Percentiles rank a stretch among this genome's conserved stretches.
Conservation (phyloP, 2,797 vertebrate species). For the Netta rufina region DNA sequence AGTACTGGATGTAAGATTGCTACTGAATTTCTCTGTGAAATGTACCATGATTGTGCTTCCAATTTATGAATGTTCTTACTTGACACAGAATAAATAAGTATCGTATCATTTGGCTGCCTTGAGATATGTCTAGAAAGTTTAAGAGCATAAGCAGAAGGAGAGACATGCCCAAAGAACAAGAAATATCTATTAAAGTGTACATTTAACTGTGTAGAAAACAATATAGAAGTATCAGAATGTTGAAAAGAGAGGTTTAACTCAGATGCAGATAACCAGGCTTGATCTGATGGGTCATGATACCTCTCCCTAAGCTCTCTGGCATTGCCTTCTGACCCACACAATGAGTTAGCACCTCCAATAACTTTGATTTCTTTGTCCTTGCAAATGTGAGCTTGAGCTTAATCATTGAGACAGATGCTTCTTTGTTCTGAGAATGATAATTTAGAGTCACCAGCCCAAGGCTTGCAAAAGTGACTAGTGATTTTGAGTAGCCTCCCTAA, state of each 20-base stretch:
- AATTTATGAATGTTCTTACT: neutral
- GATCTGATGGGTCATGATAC: neutral
- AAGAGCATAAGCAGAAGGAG: neutral
- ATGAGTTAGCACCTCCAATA: fast-evolving
- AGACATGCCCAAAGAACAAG: neutral
- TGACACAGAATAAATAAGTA: neutral
- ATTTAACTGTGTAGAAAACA: neutral
- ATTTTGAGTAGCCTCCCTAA: neutral
- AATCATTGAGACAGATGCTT: neutral
- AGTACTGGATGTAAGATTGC: neutral
- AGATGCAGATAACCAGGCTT: fast-evolving
- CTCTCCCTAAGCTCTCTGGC: neutral
- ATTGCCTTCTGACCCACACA: neutral
- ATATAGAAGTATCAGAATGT: neutral
- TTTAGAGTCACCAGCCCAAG: neutral
- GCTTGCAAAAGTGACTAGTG: neutral
- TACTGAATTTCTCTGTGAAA: conserved; percentile 39
- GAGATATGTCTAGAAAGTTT: neutral
- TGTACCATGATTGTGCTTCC: neutral
- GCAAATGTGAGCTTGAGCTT: neutral
- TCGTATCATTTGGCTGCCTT: conserved; percentile 1
- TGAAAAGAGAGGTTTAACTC: neutral
- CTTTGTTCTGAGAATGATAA: neutral
- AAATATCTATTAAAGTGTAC: neutral
- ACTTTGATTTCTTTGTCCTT: neutral